Base-by-base conservation (phyloP, 2,113 vertebrate genomes). In the Telmatochromis sp. region DNA sequence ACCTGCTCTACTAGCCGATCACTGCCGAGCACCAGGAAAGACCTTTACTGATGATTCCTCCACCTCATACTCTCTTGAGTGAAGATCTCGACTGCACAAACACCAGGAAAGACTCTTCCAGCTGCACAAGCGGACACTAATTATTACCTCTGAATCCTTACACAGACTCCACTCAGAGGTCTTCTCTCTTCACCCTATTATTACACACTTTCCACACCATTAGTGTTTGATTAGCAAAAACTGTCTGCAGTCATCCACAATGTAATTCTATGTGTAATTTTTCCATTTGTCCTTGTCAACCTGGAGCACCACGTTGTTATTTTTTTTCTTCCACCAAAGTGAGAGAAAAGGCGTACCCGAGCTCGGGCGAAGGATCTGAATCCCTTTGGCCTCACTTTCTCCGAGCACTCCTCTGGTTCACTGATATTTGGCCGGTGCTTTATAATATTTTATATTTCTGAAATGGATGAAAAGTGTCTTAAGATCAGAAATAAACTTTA, bases 1-100 rank as follows among this genome's bases (percentile, higher is more conserved):
- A 99, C 98, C 92, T 97, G 96, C 95, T 98, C 98, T 1, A 93
- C 97, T 94, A 97, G 97, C 19, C 97, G 97, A 33, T 90, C 97
- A 17, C 96, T 96, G 80, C 92, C 96, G 23, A 97, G 95, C 94
- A 96, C 79, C 65, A 91, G 93, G 82, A 96, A 96, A 96, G 86
- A 97, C 1, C 79, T 96, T 90, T 99, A 99, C 40, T 99, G 97
- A 99, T 0, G 12, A 68, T 6, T 13, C 21, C 3, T 33, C 31
- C 37, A 23, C 42, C 68, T 50, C 28, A 58, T 84, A 8, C 83
- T 57, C 23, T 3, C 51, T 45, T 47, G 51, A 50, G 37, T 31
- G 57, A 51, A 80, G 31, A 82, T 17, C 47, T 86, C 10, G 35
- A 14, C 51, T 19, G 84, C 84, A 87, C 58, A 88, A 75, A 71